These are phyloP conservation scores for Eremophila alpestris DNA, from an alignment of 2,797 vertebrate species.

Conservation along the genomic window DNA sequence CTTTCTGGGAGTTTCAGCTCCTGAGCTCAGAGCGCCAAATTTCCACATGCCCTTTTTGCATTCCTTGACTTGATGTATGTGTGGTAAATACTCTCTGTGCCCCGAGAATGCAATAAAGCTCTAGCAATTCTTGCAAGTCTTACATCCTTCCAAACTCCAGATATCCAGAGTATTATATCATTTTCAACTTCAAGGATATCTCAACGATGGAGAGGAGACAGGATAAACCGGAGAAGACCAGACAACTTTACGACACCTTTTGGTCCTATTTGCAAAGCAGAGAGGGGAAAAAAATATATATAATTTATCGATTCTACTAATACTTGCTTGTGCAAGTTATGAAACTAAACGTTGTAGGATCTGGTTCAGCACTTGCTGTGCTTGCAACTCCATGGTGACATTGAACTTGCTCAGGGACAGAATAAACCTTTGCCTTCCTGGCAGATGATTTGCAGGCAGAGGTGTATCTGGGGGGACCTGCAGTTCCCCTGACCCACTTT, in stretches of 20 bases:
- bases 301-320: conserved; percentile 18
- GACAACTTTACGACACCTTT: conserved; percentile 40
- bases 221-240: not conserved
- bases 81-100: conserved; percentile 74
- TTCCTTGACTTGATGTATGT: conserved; percentile 72
- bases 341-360: not conserved
- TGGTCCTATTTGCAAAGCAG: conserved; percentile 45
- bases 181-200: conserved; percentile 66
- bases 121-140: conserved; percentile 73
- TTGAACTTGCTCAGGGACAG: conserved; percentile 58
- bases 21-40: conserved; percentile 55
- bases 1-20: conserved; percentile 72
- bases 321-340: conserved; percentile 15
- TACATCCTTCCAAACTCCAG: conserved; percentile 72
- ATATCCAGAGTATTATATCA: conserved; percentile 66
- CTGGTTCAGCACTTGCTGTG: conserved; percentile 53
- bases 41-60: conserved; percentile 71
- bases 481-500: conserved; percentile 29
- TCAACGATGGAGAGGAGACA: not conserved
- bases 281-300: not conserved
- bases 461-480: not conserved
- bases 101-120: conserved; percentile 74
- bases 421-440: conserved; percentile 60
- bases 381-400: conserved; percentile 56
- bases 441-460: conserved; percentile 16